These are phyloP conservation scores for Oscheius sp. DNA, from an alignment of 2,888 invertebrate species.

Conservation along the genomic window DNA sequence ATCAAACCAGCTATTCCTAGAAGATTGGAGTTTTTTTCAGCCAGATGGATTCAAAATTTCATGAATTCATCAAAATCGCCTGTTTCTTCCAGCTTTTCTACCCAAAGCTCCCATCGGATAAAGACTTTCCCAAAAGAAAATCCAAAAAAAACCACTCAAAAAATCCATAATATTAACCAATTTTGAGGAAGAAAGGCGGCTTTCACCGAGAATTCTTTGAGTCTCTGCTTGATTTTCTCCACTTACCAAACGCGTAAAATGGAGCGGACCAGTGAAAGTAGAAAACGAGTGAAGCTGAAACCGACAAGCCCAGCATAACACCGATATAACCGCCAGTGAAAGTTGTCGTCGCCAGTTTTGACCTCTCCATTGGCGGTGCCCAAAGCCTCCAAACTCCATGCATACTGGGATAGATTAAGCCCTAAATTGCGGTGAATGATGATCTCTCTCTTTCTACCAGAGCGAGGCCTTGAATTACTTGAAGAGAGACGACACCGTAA, in stretches of 20 bases:
- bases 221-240: no score
- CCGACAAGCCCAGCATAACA: constrained; percentile 89
- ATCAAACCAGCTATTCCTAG: constrained; percentile 78
- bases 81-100: no score
- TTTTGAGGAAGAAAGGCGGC: background rate
- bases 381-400: constrained; percentile 99
- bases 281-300: constrained; percentile 88
- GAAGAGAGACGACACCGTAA: constrained; percentile 84
- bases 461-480: constrained; percentile 92
- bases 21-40: no score
- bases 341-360: constrained; percentile 91
- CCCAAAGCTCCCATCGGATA: no score
- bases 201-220: no score
- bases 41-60: no score
- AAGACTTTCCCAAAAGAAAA: no score
- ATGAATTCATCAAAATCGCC: no score
- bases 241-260: constrained; percentile 86
- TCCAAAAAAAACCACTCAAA: no score
- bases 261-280: constrained; percentile 89
- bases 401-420: constrained; percentile 97
- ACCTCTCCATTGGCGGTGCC: constrained; percentile 96
- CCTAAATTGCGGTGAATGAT: no score
- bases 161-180: background rate
- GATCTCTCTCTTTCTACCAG: no score
- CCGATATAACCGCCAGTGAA: constrained; percentile 97